Conservation (phyloP, 2,888 invertebrate genomes). For the Melieria picta region DNA sequence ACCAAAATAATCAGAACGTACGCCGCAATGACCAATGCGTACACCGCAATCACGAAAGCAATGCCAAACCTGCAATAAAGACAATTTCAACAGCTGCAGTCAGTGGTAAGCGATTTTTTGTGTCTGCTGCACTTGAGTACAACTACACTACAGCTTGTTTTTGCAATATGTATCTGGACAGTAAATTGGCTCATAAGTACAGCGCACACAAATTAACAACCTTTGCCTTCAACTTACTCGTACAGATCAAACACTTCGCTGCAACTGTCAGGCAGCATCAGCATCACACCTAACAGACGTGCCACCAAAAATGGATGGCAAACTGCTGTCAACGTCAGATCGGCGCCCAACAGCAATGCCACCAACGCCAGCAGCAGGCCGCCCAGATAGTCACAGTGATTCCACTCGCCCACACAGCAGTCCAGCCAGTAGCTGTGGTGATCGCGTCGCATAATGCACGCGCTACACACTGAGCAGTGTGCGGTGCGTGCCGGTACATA, state of each 20-base stretch:
- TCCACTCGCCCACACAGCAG: slow-evolving; percentile 84
- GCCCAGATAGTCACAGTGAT: slow-evolving; percentile 79
- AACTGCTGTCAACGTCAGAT: slow-evolving; percentile 85
- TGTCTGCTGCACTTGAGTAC: background rate
- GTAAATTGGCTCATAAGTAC: background rate
- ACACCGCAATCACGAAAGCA: slow-evolving; percentile 70
- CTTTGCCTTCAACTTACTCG: slow-evolving; percentile 23
- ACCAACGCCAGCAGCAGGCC: slow-evolving; percentile 74
- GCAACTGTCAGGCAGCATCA: slow-evolving; percentile 86
- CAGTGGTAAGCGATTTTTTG: background rate
- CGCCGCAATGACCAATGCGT: slow-evolving; percentile 67
- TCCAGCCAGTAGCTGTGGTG: slow-evolving; percentile 87
- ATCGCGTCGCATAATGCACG: slow-evolving; percentile 80
- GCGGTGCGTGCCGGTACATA: slow-evolving; percentile 75
- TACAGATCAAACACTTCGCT: slow-evolving; percentile 83
- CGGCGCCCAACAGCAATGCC: slow-evolving; percentile 78
- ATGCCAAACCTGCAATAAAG: slow-evolving; percentile 68
- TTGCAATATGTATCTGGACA: too few species aligned
- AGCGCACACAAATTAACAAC: background rate
- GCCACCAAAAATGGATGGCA: slow-evolving; percentile 75
- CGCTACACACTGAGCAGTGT: slow-evolving; percentile 86
- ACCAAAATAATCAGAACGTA: slow-evolving; percentile 67
- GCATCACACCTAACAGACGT: slow-evolving; percentile 59
- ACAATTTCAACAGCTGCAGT: background rate
- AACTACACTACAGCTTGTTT: background rate